Conservation (phyloP, 2,888 invertebrate genomes). For the Linnaemya vulpina region DNA sequence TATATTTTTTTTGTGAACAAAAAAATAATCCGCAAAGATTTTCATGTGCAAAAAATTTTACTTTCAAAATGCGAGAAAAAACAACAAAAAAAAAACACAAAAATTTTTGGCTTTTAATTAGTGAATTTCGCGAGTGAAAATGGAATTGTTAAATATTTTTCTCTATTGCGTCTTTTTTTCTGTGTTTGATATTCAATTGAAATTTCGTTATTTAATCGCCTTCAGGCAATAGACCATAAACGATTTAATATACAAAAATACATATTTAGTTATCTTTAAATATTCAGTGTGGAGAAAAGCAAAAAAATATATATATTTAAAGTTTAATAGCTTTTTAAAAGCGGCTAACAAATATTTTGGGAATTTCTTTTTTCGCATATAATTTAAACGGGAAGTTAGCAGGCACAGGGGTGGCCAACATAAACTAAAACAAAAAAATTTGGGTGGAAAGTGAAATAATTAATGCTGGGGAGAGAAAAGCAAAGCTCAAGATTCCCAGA, state of each 20-base stretch:
- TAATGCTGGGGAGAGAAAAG: too few relatives aligned
- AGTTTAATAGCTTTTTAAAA: conserved; percentile 56
- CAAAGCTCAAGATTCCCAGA: too few relatives aligned
- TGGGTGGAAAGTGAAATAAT: too few relatives aligned
- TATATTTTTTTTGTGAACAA: conserved; percentile 22
- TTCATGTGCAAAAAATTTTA: conserved; percentile 31
- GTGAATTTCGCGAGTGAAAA: conserved; percentile 31
- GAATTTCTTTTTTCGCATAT: background rate
- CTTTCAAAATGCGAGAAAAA: conserved; percentile 11
- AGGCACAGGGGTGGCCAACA: too few relatives aligned
- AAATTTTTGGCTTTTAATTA: conserved; percentile 44
- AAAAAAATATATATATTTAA: background rate
- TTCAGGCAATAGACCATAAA: conserved; percentile 57
- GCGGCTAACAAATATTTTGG: background rate
- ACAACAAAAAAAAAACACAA: background rate
- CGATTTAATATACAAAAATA: conserved; percentile 25
- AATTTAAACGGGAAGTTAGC: conserved; percentile 13
- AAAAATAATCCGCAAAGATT: conserved; percentile 1
- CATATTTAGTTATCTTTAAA: conserved; percentile 8
- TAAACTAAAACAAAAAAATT: too few relatives aligned
- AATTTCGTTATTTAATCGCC: conserved; percentile 59
- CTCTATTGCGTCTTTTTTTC: conserved; percentile 18
- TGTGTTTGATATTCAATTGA: conserved; percentile 45
- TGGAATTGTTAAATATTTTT: conserved; percentile 32
- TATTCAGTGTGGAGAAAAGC: conserved; percentile 30